Conservation (phyloP, 1,140 invertebrate species). For the Lordiphosa mommai region DNA sequence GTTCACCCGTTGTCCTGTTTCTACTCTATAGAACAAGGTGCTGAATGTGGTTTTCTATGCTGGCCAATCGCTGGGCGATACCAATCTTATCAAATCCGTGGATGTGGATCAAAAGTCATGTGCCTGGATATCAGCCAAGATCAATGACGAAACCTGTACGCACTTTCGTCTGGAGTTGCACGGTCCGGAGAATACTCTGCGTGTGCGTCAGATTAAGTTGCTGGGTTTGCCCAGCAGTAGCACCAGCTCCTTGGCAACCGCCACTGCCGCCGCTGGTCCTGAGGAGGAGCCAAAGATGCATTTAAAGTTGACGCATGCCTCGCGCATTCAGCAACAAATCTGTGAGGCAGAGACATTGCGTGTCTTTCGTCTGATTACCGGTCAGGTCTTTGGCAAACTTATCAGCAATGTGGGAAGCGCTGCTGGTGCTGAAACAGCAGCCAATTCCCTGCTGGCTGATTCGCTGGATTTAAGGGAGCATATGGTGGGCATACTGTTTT, state of each 20-base stretch:
- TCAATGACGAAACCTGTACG: conserved; percentile 81
- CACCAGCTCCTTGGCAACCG: neutral
- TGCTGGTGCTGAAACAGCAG: conserved; percentile 1
- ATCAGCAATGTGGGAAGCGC: conserved; percentile 81
- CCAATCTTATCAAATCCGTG: conserved; percentile 88
- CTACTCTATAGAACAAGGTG: conserved; percentile 89
- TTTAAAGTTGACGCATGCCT: conserved; percentile 55
- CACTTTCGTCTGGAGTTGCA: conserved; percentile 90
- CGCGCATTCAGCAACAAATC: conserved; percentile 89
- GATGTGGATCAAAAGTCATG: conserved; percentile 90
- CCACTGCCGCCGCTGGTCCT: conserved; percentile 25
- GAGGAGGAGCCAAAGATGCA: conserved; percentile 28
- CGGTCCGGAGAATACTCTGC: conserved; percentile 93
- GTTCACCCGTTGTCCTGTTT: neutral
- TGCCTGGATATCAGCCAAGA: conserved; percentile 92
- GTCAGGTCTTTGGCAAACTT: conserved; percentile 94
- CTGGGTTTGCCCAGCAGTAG: conserved; percentile 54
- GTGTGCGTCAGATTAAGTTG: conserved; percentile 89
- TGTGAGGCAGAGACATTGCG: conserved; percentile 95
- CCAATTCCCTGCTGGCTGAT: conserved; percentile 63
- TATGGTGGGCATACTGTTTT: conserved; percentile 98
- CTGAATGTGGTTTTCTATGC: conserved; percentile 90
- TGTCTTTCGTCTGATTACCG: conserved; percentile 95
- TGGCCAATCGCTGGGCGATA: conserved; percentile 89
- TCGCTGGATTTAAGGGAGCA: conserved; percentile 92